Conservation (phyloP, 2,797 vertebrate genomes). For the Eurystomus glaucurus region DNA sequence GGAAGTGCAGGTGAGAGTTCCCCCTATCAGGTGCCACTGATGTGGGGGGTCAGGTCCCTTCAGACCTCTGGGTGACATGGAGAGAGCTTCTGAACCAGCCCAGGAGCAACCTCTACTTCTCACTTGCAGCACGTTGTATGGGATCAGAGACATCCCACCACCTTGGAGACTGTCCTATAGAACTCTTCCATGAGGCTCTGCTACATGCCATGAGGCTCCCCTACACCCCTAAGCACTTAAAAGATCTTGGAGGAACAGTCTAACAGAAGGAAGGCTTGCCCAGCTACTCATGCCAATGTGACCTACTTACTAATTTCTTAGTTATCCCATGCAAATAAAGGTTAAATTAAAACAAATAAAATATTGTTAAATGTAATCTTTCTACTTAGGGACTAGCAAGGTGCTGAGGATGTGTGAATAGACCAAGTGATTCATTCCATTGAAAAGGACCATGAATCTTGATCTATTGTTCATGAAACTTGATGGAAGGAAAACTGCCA, state of each 20-base stretch:
- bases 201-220: no score
- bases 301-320: neutral
- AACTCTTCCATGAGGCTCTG: neutral
- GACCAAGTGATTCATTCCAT: neutral
- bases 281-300: fast-evolving
- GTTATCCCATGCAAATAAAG: neutral
- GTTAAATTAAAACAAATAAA: neutral
- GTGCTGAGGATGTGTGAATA: neutral
- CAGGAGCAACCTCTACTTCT: neutral
- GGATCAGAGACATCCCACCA: neutral
- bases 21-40: neutral
- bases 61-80: neutral
- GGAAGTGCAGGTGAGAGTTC: neutral
- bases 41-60: neutral
- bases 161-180: no score
- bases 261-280: neutral
- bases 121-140: neutral
- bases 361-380: neutral
- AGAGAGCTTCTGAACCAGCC: neutral
- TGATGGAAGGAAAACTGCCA: neutral
- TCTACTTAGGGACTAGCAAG: neutral
- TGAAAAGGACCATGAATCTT: neutral
- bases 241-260: neutral
- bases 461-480: neutral
- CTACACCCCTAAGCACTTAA: neutral